Evolutionary conservation across 1,140 invertebrate genomes (phyloP).

Genomic region (Odontomachus brunneus): DNA sequence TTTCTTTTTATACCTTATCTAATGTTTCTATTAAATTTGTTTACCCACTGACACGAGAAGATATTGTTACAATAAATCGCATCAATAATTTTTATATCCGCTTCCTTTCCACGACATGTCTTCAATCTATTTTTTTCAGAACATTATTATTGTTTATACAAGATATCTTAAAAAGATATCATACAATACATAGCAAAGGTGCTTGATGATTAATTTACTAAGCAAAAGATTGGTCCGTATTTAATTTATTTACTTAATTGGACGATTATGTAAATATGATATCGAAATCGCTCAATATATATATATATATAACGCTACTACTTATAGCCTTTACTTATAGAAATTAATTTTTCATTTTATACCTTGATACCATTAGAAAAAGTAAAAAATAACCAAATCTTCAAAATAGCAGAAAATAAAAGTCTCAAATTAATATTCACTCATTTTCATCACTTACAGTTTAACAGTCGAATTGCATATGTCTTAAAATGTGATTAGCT

Average conservation of each 20-base stretch:
- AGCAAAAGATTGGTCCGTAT: conserved; percentile 31
- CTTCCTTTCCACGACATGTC: background rate
- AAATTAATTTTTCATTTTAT: no score
- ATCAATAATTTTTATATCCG: conserved; percentile 19
- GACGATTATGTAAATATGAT: background rate
- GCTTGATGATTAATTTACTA: background rate
- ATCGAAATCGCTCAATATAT: background rate
- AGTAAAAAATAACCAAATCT: no score
- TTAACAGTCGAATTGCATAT: no score
- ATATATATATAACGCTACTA: background rate
- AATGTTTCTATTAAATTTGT: conserved; percentile 46
- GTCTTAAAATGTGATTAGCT: no score
- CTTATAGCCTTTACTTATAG: background rate
- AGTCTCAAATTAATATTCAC: no score
- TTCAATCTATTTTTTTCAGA: conserved; percentile 2
- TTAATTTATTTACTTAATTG: conserved; percentile 15
- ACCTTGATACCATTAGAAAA: no score
- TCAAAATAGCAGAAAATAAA: no score
- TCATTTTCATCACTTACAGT: no score
- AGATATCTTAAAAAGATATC: conserved; percentile 42
- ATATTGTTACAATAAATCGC: conserved; percentile 18
- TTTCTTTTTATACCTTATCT: background rate
- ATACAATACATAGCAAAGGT: background rate
- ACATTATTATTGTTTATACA: conserved; percentile 23
- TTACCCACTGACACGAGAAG: conserved; percentile 23